Evolutionary conservation across 2,113 vertebrate species (phyloP), one percentile per base, ranked within the genome.

Genomic region (Bostrychus sinensis): DNA sequence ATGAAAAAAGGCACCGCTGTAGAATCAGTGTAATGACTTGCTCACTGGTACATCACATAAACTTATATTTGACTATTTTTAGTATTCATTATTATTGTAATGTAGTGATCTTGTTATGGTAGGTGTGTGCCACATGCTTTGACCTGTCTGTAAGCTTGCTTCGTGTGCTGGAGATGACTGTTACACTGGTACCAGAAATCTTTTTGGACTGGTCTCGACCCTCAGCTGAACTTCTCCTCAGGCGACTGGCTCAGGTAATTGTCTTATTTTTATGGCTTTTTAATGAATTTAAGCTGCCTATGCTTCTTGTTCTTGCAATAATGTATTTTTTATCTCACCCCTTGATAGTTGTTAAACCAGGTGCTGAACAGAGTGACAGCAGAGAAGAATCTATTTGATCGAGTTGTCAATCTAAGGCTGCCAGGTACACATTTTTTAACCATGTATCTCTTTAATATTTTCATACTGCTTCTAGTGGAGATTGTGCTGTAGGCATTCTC

Each of bases 41-140:
- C n/a, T n/a, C n/a, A n/a, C n/a, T n/a, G n/a, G n/a, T n/a, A n/a
- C n/a, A n/a, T n/a, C n/a, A n/a, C n/a, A n/a, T n/a, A n/a, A n/a
- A n/a, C n/a, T n/a, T 23, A 14, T 4, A 17, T 2, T n/a, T 42
- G 3, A 7, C 3, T 6, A 38, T 17, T 23, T 46, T 22, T 50
- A 26, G 13, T 50, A 26, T 25, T 26, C 48, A 10, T 28, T 14
- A 26, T 3, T 26, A 6, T 16, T 12, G 23, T 13, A 11, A 23
- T 23, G 10, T 25, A 25, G 4, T 14, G 14, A 13, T 11, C 5
- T 23, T 30, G 7, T n/a, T n/a, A 10, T 25, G 28, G 8, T 66
- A 90, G 88, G 97, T 98, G 70, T 99, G 97, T 0, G 97, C 97
- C 37, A 99, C 97, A 16, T 99, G 97, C 90, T 99, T 99, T 17